Base-by-base conservation (phyloP, 2,113 vertebrate species). In the Carollia perspicillata region DNA sequence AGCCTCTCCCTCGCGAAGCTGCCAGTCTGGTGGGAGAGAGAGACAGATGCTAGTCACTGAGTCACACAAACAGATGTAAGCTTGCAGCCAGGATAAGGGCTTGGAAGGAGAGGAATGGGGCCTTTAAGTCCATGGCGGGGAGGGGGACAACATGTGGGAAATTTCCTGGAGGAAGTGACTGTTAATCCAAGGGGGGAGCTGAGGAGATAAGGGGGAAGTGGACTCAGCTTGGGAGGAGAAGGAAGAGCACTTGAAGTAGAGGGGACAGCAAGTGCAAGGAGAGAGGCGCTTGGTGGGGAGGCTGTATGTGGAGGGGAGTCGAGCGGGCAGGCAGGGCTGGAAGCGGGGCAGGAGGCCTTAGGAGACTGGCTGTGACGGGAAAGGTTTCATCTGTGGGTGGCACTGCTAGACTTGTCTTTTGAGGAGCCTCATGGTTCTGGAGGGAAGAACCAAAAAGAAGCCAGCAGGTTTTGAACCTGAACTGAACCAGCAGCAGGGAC, bases 291-390 rank as follows among this genome's bases (percentile, higher is more conserved):
- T 0, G 4, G 44, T 5, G 1, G 18, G 65, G 86, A 40, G 75
- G 58, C 37, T n/a, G 55, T 28, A 10, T 3, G 23, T 44, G n/a
- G 5, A 6, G n/a, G 3, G 86, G 47, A 14, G 42, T 71, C 9
- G 28, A 63, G 51, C 30, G 65, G 87, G 26, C 23, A 3, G 53
- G 63, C 35, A 16, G 26, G 35, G 13, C 77, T 12, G 7, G 49
- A 7, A 20, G 20, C 23, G 23, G 0, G 11, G 63, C 16, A 2
- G 35, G 26, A 17, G 65, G 14, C 78, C n/a, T 49, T 6, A 7
- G 63, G 49, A 55, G 20, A 18, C 37, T 5, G 1, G n/a, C 30
- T 2, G 0, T 20, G 5, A 5, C 5, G 3, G 4, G 26, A 6
- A 33, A n/a, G 60, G 14, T 4, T 60, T 30, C 14, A 0, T 1